A percentile compares a stretch with the other conserved stretches of the same genome.
phyloP scores from a whole-genome alignment of 35 echinoderm and acorn worm species.

The Lytechinus pictus region DNA sequence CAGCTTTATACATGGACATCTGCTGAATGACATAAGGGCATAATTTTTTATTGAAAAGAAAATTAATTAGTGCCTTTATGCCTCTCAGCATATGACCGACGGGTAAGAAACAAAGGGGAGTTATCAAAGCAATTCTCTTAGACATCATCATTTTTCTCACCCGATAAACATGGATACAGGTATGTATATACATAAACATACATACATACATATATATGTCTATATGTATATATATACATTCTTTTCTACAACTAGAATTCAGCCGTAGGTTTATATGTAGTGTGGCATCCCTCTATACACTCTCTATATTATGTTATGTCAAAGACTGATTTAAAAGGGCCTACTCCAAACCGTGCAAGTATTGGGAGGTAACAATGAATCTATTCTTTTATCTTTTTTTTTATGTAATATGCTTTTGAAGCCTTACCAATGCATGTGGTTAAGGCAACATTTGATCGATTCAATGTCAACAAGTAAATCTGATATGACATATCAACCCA shows the following conservation, averaged over 20 bases:
- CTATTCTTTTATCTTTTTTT: not conserved
- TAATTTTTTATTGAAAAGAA: not conserved
- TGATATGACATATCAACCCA: not conserved
- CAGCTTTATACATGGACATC: not conserved
- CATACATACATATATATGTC: not conserved
- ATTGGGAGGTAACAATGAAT: too few species aligned
- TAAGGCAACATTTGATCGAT: not conserved
- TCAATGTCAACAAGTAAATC: not conserved
- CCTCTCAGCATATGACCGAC: not conserved
- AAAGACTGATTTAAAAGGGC: not conserved
- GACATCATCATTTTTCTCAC: too few species aligned
- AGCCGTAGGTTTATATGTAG: not conserved
- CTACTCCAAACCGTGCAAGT: not conserved
- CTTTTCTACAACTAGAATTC: not conserved
- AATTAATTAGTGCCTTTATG: not conserved
- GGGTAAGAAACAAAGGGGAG: not conserved
- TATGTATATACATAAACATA: not conserved
- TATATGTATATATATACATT: not conserved
- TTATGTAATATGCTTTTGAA: not conserved
- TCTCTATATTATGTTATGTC: not conserved
- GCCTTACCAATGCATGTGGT: not conserved
- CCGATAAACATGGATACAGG: too few species aligned
- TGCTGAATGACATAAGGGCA: not conserved
- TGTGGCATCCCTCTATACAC: not conserved
- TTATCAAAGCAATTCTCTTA: not conserved